Base-by-base conservation (phyloP, 2,797 vertebrate species). In the Tragopan temminckii region DNA sequence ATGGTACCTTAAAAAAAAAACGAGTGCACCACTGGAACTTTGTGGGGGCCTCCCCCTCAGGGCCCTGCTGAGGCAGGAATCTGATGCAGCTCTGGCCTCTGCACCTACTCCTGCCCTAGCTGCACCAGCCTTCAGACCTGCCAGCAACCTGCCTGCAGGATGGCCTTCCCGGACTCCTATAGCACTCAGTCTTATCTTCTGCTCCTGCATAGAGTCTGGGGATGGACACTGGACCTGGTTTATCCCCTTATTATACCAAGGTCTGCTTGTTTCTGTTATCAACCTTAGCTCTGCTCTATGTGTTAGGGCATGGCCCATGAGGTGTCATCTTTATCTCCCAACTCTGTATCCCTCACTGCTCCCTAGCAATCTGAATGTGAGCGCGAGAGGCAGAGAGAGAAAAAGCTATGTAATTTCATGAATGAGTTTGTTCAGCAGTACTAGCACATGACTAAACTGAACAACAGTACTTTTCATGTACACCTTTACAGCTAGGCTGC, bases 1-100 rank as follows among this genome's bases (percentile, higher is more conserved):
- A 80, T 86, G 50, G 40, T 86, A 70, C 48, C 88, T 80, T 85
- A 83, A 93, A 80, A 83, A 83, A 94, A 91, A 70, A 87, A 91
- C 72, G 13, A 52, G 77, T 24, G 0, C n/a, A 38, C 4, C 10
- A 42, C 18, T n/a, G 62, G 27, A 31, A 21, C 11, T 2, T 17
- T 27, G 12, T 21, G 3, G 0, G 16, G 19, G 75, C 36, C 52
- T 66, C n/a, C 42, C 21, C 42, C 4, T 17, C 3, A 7, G 0
- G 0, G 40, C 29, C 35, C 21, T 33, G 11, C 8, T 31, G 40
- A 0, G 1, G 38, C 46, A 25, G 31, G 21, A 42, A 9, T 46
- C 29, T 1, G 0, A 13, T 12, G 13, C 40, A 55, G 25, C 21
- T n/a, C 0, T 0, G 25, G 14, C 20, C 55, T 68, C 29, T 55